phyloP scores from a whole-genome alignment of 2,113 vertebrate genomes.

The Atractosteus spatula region DNA sequence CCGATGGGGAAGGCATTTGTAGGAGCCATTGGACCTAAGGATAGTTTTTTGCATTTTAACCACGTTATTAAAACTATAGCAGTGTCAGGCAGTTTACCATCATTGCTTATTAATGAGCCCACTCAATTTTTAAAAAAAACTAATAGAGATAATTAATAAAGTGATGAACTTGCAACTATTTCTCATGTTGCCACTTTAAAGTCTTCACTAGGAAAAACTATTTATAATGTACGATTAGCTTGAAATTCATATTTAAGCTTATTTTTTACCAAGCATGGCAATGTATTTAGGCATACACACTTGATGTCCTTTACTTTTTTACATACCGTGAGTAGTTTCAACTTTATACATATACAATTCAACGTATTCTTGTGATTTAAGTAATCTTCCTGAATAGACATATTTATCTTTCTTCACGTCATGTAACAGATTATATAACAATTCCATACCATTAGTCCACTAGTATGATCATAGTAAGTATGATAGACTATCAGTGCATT shows the following conservation, averaged over 20 bases:
- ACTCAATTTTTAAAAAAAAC: constrained; percentile 9
- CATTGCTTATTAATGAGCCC: constrained; percentile 22
- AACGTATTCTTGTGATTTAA: too few relatives aligned
- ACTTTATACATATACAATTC: too few relatives aligned
- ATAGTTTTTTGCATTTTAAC: constrained; percentile 23
- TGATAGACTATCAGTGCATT: too few relatives aligned
- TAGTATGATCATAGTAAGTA: too few relatives aligned
- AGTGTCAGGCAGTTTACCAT: constrained; percentile 7
- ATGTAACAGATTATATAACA: too few relatives aligned
- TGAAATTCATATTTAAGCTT: neutral
- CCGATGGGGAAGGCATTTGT: constrained; percentile 54
- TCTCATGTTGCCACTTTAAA: neutral
- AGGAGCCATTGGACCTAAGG: constrained; percentile 34
- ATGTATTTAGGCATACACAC: neutral
- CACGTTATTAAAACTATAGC: constrained; percentile 29
- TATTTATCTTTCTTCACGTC: too few relatives aligned
- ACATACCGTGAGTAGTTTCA: neutral
- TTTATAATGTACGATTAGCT: too few relatives aligned
- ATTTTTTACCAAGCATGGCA: too few relatives aligned
- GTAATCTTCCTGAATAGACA: too few relatives aligned
- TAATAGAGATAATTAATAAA: neutral
- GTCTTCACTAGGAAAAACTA: too few relatives aligned
- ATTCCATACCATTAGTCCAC: too few relatives aligned
- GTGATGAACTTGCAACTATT: neutral
- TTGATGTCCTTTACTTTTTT: neutral